Base-by-base conservation (phyloP, 2,113 vertebrate genomes). In the Fregetta grallaria region DNA sequence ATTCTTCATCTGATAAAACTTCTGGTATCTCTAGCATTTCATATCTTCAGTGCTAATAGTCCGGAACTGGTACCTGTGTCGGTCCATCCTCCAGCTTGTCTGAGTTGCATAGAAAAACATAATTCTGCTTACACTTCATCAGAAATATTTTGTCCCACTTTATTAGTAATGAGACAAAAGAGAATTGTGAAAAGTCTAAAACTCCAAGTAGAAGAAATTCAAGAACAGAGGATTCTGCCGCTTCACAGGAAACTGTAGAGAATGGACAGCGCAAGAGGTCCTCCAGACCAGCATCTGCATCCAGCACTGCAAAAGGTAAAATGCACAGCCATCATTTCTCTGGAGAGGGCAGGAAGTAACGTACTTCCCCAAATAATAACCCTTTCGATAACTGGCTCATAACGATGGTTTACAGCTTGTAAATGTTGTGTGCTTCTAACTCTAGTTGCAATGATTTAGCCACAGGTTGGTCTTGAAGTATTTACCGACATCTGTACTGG, bases 171-270 rank as follows among this genome's bases (percentile, higher is more conserved):
- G 98, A 98, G 97, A 97, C 98, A 98, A 99, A 99, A 98, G 98
- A 98, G 89, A 98, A 97, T 80, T 97, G 98, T 94, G 99, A 99
- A 98, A 99, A 99, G 94, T 98, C 99, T 87, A 99, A 99, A 98
- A 99, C 98, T 77, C 99, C 99, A 40, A 99, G 98, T 95, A 98
- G 99, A 95, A 99, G 99, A 98, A 99, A 99, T 98, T 99, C 99
- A 78, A 98, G 99, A 92, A 98, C 99, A 77, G 99, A 99, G 96
- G 99, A 99, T 92, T 98, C 99, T 96, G 97, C 98, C 45, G 95
- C 97, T 62, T 85, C 98, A 55, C 98, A 98, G 97, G 99, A 99
- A 42, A 97, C 97, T 44, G 96, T 98, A 81, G 99, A 99, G 97
- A 99, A 98, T 3, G 98, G 98, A 89, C 98, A 99, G 91, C 99